Base-by-base conservation (phyloP, 1,140 invertebrate genomes). In the Lethrus apterus region DNA sequence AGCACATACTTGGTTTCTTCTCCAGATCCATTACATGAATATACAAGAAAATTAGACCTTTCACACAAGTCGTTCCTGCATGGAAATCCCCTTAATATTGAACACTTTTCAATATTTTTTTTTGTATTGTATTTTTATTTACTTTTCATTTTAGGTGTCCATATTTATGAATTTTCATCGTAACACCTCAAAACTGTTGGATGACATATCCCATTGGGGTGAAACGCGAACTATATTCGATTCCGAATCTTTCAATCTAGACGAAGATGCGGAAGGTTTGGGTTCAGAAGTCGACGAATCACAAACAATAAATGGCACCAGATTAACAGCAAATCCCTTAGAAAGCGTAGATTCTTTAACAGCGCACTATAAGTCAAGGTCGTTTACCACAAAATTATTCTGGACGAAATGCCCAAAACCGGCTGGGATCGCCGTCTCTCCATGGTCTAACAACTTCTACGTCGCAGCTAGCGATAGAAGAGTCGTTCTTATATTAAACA, bases 371-470 rank as follows among this genome's bases (percentile, higher is more conserved):
- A 70, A 70, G 53, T 69, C 66, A 5, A 62, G 67, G 11, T 69
- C 64, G 42, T 75, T 75, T 58, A 46, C 62, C 1, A 71, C 73
- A 0, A 72, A 72, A 48, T 66, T 70, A 45, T 51, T 70, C 20
- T 75, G 69, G 72, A 68, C 64, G 2, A 75, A 73, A 47, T 72
- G 70, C 9, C 71, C 74, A 2, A 66, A 77, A 23, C 79, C 78
- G 1, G 73, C 71, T 8, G 78, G 77, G 1, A 60, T 80, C 1
- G 75, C 70, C 4, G 61, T 78, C 8, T 68, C 73, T 29, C 76
- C 78, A 0, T 78, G 76, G 74, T 69, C 70, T 29, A 66, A 70
- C n/a, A 66, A 72, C 21, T 60, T 79, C 2, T 79, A 75, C 55
- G 69, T 80, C 15, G 75, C 77, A 18, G 55, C 56, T 9, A 61